Base-by-base conservation (phyloP, 2,888 invertebrate species). In the Operophtera brumata region DNA sequence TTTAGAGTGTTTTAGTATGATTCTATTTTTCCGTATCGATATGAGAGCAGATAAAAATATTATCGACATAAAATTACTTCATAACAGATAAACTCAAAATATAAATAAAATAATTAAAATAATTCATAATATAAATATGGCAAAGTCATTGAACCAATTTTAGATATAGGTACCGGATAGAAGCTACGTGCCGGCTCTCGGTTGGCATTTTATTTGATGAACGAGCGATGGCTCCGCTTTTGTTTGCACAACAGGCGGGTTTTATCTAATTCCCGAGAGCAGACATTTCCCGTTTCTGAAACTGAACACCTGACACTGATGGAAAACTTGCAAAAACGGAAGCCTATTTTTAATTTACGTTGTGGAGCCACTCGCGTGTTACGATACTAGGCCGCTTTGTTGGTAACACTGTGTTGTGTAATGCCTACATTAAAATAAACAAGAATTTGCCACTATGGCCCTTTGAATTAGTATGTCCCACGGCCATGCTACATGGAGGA, bases 241-340 rank as follows among this genome's bases (percentile, higher is more conserved):
- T 67, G 67, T 72, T 71, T 76, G 70, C 64, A 66, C 64, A 69
- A 67, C 64, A 60, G 64, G 49, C 63, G 61, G 71, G 67, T 74
- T 75, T 72, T 64, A 69, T 70, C 63, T 67, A 64, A 52, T 56
- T 57, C 39, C 58, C 47, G 36, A 57, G 52, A 55, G 47, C 55
- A 61, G 50, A 47, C 34, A 41, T 47, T 62, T 60, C 46, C 50
- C 45, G 59, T 63, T 62, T 54, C 61, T 55, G 57, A 58, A 63
- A 62, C 63, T 51, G 56, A 61, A 56, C 63, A 65, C 66, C 64
- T 64, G 67, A 47, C 66, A 62, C 59, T 64, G 60, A 66, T 66
- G 62, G 49, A 61, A 66, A 67, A 64, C 34, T 61, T 52, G 48
- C 47, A 58, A 64, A 62, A 66, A 57, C 13, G 20, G 9, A 20